phyloP scores from a whole-genome alignment of 2,888 invertebrate genomes.

The Nemapogon koenigi region DNA sequence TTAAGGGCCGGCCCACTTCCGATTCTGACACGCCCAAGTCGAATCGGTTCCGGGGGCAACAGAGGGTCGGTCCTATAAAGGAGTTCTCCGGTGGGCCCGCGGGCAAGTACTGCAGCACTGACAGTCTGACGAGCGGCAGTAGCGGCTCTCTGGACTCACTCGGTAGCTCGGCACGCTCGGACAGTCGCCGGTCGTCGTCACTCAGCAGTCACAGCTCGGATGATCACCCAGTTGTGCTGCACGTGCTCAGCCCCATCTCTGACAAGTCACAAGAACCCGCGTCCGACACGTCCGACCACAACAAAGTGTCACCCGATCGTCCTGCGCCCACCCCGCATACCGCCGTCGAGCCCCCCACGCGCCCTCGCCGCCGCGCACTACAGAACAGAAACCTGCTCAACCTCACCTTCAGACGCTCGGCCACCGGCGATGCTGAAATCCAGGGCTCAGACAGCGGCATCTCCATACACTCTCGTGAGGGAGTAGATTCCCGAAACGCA shows the following conservation, averaged over 20 bases:
- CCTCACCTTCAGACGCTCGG: slow-evolving; percentile 68
- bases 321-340: slow-evolving; percentile 47
- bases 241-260: slow-evolving; percentile 87
- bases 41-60: slow-evolving; percentile 60
- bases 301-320: slow-evolving; percentile 73
- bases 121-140: slow-evolving; percentile 88
- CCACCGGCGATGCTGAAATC: slow-evolving; percentile 74
- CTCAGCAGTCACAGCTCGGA: slow-evolving; percentile 88
- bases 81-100: slow-evolving; percentile 69
- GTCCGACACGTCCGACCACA: slow-evolving; percentile 83
- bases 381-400: slow-evolving; percentile 81
- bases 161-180: slow-evolving; percentile 85
- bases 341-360: slow-evolving; percentile 57
- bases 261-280: slow-evolving; percentile 89
- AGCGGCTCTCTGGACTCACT: slow-evolving; percentile 89
- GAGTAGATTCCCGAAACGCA: slow-evolving; percentile 72
- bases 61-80: slow-evolving; percentile 66
- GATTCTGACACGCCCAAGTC: slow-evolving; percentile 61
- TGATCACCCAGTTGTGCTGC: slow-evolving; percentile 78
- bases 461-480: slow-evolving; percentile 83
- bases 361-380: slow-evolving; percentile 70
- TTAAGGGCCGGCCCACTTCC: slow-evolving; percentile 72
- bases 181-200: slow-evolving; percentile 83
- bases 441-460: slow-evolving; percentile 90
- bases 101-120: slow-evolving; percentile 76